A percentile compares a stretch with the other conserved stretches of the same genome.
Conservation (phyloP, 2,888 invertebrate genomes). For the Xestoiulus laeticollis region DNA sequence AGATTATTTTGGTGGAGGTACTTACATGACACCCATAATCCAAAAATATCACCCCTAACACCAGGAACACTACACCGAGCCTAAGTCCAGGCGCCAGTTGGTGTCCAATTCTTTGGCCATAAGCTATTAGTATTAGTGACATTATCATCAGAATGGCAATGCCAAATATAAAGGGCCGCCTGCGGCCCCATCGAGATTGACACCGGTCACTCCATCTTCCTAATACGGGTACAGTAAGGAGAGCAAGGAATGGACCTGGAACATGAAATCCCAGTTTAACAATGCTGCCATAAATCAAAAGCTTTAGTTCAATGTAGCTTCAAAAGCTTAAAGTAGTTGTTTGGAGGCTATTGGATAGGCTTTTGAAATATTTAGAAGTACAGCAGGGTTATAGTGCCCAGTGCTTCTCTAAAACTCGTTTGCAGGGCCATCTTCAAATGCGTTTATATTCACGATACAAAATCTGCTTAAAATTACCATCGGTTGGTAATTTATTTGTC, state of each 20-base stretch:
- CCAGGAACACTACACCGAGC: constrained; percentile 57
- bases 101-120: constrained; percentile 59
- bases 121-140: constrained; percentile 64
- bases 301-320: too few relatives aligned
- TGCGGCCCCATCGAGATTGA: constrained; percentile 62
- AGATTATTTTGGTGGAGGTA: background rate
- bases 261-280: background rate
- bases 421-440: too few relatives aligned
- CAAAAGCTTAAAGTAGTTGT: too few relatives aligned
- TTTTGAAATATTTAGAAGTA: too few relatives aligned
- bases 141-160: constrained; percentile 63
- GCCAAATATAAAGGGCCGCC: constrained; percentile 66
- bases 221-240: constrained; percentile 65
- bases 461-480: too few relatives aligned
- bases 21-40: constrained; percentile 58
- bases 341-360: too few relatives aligned
- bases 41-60: constrained; percentile 60
- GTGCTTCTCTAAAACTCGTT: too few relatives aligned
- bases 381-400: too few relatives aligned
- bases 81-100: constrained; percentile 36
- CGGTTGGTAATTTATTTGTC: too few relatives aligned
- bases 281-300: background rate
- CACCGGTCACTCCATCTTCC: constrained; percentile 65
- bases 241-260: constrained; percentile 63
- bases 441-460: too few relatives aligned